These are phyloP conservation scores for Phylloscopus trochiloides DNA, from an alignment of 2,113 vertebrate species.

Conservation along the genomic window DNA sequence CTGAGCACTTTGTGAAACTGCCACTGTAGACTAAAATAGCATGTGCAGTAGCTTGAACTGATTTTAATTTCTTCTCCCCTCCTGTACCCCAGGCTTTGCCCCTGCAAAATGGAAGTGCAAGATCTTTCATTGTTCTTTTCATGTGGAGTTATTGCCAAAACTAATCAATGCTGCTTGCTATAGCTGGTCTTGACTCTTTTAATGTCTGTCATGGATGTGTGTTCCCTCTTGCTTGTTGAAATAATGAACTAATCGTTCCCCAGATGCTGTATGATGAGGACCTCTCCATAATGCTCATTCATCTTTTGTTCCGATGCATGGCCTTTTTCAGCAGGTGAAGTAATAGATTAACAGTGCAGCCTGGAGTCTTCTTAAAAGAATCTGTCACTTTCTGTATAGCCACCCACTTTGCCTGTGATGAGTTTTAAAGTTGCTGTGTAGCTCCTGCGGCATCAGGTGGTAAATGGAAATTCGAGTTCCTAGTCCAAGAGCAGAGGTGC, in stretches of 20 bases:
- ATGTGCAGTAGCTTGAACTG: neutral
- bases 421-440: neutral
- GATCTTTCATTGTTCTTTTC: neutral
- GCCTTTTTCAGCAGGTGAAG: neutral
- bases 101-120: neutral
- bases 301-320: neutral
- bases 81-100: neutral
- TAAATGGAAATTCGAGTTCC: neutral
- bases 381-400: neutral
- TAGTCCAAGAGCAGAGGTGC: neutral
- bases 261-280: neutral
- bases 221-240: neutral
- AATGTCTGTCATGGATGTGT: neutral
- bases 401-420: neutral
- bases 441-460: neutral
- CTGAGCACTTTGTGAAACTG: neutral
- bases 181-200: neutral
- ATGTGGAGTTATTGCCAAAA: neutral
- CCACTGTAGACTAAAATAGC: neutral
- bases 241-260: neutral
- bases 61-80: neutral
- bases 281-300: neutral
- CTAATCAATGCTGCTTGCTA: neutral
- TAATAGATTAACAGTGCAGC: neutral
- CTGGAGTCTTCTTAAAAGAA: neutral